Conservation (phyloP, 2,797 vertebrate genomes). For the Clarias laeviceps region DNA sequence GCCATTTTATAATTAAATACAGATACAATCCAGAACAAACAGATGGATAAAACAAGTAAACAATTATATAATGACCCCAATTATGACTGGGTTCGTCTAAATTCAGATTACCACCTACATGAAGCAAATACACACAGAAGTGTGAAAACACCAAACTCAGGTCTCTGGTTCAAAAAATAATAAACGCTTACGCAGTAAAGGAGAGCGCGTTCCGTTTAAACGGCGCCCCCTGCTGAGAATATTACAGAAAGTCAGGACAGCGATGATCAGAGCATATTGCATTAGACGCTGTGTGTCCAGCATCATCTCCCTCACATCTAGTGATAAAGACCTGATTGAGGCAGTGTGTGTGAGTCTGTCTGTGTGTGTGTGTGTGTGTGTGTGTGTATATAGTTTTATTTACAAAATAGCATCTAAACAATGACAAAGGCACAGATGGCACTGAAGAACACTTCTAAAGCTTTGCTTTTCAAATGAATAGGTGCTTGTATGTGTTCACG, state of each 20-base stretch:
- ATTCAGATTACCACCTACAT: constrained; percentile 14
- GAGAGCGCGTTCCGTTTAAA: constrained; percentile 15
- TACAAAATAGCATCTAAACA: constrained; percentile 42
- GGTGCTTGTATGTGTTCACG: not conserved
- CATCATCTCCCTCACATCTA: constrained; percentile 48
- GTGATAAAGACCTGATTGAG: constrained; percentile 42
- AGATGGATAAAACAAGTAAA: constrained; percentile 15
- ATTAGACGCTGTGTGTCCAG: constrained; percentile 52
- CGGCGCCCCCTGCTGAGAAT: not conserved
- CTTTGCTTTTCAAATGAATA: constrained; percentile 21
- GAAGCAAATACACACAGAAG: constrained; percentile 1
- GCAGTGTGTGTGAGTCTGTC: constrained; percentile 27
- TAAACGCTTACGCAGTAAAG: constrained; percentile 9
- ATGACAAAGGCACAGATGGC: constrained; percentile 52
- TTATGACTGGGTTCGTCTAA: constrained; percentile 14
- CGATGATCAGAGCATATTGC: constrained; percentile 39
- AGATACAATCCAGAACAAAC: constrained; percentile 32
- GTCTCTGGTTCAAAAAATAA: not conserved
- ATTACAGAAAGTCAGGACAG: constrained; percentile 46
- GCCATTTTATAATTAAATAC: constrained; percentile 45
- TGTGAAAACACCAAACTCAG: constrained; percentile 3
- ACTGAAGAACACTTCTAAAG: constrained; percentile 22
- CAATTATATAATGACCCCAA: constrained; percentile 14
- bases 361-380: constrained; percentile 25
- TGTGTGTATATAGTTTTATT: constrained; percentile 33